Percentiles rank a stretch among this genome's conserved stretches.
phyloP scores from a whole-genome alignment of 2,113 vertebrate genomes.

The Lophotis ruficrista region DNA sequence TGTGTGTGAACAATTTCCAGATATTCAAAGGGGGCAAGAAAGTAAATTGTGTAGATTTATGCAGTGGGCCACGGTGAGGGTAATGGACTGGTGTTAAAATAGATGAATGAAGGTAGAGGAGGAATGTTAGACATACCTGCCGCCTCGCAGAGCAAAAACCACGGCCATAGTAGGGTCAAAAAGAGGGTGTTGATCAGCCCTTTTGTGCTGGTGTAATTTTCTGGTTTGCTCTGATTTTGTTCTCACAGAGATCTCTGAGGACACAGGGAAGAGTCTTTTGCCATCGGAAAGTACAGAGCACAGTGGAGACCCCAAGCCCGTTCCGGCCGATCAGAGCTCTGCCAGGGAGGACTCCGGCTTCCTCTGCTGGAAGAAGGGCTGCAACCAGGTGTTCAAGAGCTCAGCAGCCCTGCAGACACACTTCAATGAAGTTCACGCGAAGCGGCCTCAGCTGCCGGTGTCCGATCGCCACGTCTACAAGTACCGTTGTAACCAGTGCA shows the following conservation, averaged over 20 bases:
- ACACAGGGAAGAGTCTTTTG: conserved; percentile 82
- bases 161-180: background rate
- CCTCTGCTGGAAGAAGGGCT: conserved; percentile 99
- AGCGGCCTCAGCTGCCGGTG: conserved; percentile 94
- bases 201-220: background rate
- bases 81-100: conserved; percentile 12
- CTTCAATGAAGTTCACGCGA: conserved; percentile 95
- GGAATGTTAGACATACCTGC: background rate
- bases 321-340: conserved; percentile 79
- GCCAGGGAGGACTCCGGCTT: conserved; percentile 90
- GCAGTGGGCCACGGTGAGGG: background rate
- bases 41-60: conserved; percentile 34
- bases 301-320: conserved; percentile 79
- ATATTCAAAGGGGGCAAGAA: background rate
- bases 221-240: background rate
- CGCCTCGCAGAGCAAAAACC: background rate
- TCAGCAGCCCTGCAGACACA: conserved; percentile 94
- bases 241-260: conserved; percentile 84
- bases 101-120: background rate
- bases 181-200: background rate
- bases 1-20: background rate
- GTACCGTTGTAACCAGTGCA: conserved; percentile 98
- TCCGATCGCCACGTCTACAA: conserved; percentile 98
- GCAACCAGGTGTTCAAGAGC: conserved; percentile 96
- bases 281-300: conserved; percentile 79